These are phyloP conservation scores for Forbesichthys agassizii DNA, from an alignment of 2,113 vertebrate species.

Conservation along the genomic window DNA sequence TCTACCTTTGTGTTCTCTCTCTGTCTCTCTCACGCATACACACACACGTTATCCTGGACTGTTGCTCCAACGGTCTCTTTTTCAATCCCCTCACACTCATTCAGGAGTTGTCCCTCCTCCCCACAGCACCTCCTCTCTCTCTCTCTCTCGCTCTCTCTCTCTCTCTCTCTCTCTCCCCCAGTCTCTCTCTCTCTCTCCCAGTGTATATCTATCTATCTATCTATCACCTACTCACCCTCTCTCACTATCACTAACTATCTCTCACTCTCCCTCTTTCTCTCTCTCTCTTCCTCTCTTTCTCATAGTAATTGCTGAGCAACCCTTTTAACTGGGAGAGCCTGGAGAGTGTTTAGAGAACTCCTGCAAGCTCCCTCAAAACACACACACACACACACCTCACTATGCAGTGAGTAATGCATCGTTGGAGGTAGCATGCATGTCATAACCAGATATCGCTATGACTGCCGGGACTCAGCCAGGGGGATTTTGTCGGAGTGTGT, in stretches of 20 bases:
- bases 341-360: slow-evolving; percentile 35
- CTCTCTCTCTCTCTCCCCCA: slow-evolving; percentile 13
- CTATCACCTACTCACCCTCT: neutral
- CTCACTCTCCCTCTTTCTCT: neutral
- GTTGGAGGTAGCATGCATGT: slow-evolving; percentile 77
- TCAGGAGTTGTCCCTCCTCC: slow-evolving; percentile 58
- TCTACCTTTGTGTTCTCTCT: slow-evolving; percentile 26
- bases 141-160: slow-evolving; percentile 29
- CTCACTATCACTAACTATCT: slow-evolving; percentile 11
- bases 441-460: slow-evolving; percentile 77
- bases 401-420: slow-evolving; percentile 79
- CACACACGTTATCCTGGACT: slow-evolving; percentile 9
- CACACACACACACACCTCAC: neutral
- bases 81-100: slow-evolving; percentile 55
- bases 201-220: neutral
- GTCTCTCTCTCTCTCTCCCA: neutral
- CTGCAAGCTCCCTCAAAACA: slow-evolving; percentile 16
- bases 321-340: slow-evolving; percentile 58
- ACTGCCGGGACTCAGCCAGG: slow-evolving; percentile 61
- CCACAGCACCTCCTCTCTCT: slow-evolving; percentile 29
- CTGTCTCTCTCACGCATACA: slow-evolving; percentile 5
- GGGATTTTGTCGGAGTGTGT: neutral
- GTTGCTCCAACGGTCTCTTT: slow-evolving; percentile 58
- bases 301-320: slow-evolving; percentile 71
- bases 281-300: slow-evolving; percentile 1